Percentiles rank a stretch among this genome's conserved stretches.
Conservation (phyloP, 2,888 invertebrate species). For the Tryphoninae sp. region DNA sequence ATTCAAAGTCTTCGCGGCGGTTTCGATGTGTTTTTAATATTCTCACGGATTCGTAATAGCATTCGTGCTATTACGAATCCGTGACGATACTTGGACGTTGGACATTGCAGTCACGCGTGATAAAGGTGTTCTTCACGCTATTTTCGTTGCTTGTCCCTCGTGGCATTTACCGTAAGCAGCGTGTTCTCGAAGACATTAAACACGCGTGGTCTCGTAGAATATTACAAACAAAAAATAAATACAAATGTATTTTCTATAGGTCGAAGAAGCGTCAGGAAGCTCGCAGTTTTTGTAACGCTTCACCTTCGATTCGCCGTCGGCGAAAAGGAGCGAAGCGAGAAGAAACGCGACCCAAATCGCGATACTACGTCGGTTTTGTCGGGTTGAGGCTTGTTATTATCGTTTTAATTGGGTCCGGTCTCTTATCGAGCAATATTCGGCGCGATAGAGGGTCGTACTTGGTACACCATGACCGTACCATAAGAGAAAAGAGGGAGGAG, state of each 20-base stretch:
- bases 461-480: slow-evolving; percentile 67
- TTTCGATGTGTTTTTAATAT: slow-evolving; percentile 2
- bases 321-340: slow-evolving; percentile 54
- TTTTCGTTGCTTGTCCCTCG: neutral
- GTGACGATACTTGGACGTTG: slow-evolving; percentile 12
- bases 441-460: slow-evolving; percentile 70
- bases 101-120: slow-evolving; percentile 67
- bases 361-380: slow-evolving; percentile 64
- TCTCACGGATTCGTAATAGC: slow-evolving; percentile 33
- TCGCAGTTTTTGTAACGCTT: slow-evolving; percentile 46
- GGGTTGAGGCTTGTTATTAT: slow-evolving; percentile 76
- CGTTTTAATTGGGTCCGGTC: slow-evolving; percentile 79
- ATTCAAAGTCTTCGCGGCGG: slow-evolving; percentile 30
- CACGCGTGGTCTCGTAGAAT: neutral
- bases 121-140: slow-evolving; percentile 57
- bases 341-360: slow-evolving; percentile 59
- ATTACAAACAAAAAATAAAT: slow-evolving; percentile 12
- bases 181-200: slow-evolving; percentile 31
- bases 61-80: no score
- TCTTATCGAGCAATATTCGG: slow-evolving; percentile 78
- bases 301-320: slow-evolving; percentile 56
- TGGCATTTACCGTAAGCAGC: slow-evolving; percentile 17
- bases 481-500: slow-evolving; percentile 7
- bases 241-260: neutral
- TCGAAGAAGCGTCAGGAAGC: slow-evolving; percentile 4